phyloP scores from a whole-genome alignment of 35 echinoderm and acorn worm genomes.

The Anneissia japonica region DNA sequence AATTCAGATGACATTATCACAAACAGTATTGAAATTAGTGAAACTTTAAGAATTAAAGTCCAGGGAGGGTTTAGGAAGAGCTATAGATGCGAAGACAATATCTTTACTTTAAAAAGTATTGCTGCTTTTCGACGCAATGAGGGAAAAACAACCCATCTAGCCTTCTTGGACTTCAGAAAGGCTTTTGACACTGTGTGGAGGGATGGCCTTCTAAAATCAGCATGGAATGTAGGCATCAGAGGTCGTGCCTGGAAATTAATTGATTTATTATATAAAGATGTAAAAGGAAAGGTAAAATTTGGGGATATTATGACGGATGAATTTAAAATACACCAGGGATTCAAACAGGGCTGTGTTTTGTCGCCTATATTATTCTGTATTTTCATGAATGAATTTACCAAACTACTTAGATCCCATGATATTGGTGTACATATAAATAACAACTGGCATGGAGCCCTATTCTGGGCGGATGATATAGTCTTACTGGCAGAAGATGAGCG shows the following conservation, averaged over 20 bases:
- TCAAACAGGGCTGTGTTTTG: constrained; percentile 7
- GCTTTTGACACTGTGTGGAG: background rate
- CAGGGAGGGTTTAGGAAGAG: background rate
- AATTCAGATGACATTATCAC: background rate
- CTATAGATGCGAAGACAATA: background rate
- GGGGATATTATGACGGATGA: background rate
- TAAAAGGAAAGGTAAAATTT: background rate
- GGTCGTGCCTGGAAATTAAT: background rate
- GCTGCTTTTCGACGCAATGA: background rate
- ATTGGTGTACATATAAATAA: background rate
- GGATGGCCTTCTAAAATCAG: background rate
- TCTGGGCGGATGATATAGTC: background rate
- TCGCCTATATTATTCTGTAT: constrained; percentile 1
- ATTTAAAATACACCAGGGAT: background rate
- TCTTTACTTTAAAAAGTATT: background rate
- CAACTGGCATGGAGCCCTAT: background rate
- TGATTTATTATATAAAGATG: background rate
- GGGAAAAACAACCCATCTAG: background rate
- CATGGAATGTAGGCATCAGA: background rate
- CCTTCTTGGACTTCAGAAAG: background rate
- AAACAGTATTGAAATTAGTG: background rate
- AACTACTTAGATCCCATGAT: background rate
- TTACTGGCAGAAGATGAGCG: background rate
- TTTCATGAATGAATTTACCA: constrained; percentile 1
- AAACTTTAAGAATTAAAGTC: background rate